Evolutionary conservation across 2,888 invertebrate species (phyloP), one percentile per base, ranked within the genome.

Genomic region (Cryptops parisi): DNA sequence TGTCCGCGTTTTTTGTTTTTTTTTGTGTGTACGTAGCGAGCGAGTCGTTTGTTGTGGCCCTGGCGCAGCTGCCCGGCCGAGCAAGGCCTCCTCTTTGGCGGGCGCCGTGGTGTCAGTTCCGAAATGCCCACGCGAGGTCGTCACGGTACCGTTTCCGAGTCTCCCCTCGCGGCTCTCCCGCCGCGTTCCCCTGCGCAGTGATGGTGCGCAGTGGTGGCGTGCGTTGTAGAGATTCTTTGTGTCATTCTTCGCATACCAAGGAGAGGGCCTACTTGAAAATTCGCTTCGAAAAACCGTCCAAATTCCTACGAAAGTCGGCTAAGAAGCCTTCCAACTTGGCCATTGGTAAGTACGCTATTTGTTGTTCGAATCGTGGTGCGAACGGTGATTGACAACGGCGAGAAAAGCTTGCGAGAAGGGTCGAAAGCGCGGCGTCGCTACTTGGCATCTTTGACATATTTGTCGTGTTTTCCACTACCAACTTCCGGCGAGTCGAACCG

Each of bases 211-310:
- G 52, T 62, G 56, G 59, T 53, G 57, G 56, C 57, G 61, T 82
- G 84, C 86, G 86, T 87, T 85, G 85, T 86, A 84, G 79, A 80
- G 85, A 87, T 87, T 88, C 87, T 86, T 87, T 87, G 84, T 86
- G 85, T 83, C 87, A 88, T 88, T 87, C 87, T 83, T 84, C 78
- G 82, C 86, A 88, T 88, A 84, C 87, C 86, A 84, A 73, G 73
- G 73, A 73, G 73, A 71, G 72, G 71, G 72, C 69, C 78, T 78
- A 59, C 59, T 58, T 68, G 68, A 68, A 70, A 70, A 72, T 72
- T 71, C 44, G 17, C 49, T 21, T 26, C 17, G 24, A 49, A 50
- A 54, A 54, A 40, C 44, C 72, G 68, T 76, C 75, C 78, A 78
- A 78, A 78, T 78, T 78, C 76, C 74, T 73, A 68, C 64, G 65